Evolutionary conservation across 2,888 invertebrate species (phyloP).

Genomic region (Oxyteleia sp.): DNA sequence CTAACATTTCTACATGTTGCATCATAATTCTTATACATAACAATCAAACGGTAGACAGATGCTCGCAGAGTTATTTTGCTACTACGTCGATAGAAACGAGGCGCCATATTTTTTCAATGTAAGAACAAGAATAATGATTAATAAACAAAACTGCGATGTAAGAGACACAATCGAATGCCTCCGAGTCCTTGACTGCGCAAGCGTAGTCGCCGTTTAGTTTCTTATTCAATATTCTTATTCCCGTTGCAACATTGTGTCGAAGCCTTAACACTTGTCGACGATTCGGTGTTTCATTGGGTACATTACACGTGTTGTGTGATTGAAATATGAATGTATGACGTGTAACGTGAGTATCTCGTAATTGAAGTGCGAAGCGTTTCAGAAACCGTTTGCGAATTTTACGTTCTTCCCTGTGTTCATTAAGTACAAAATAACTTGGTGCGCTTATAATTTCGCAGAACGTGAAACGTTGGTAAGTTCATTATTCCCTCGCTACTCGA

Average conservation of each 20-base stretch:
- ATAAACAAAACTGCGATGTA: not conserved
- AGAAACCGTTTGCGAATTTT: slow-evolving; percentile 64
- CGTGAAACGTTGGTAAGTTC: slow-evolving; percentile 49
- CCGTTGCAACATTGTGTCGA: slow-evolving; percentile 46
- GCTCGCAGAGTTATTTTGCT: not conserved
- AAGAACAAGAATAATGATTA: slow-evolving; percentile 25
- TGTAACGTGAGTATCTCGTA: slow-evolving; percentile 31
- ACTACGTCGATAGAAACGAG: not conserved
- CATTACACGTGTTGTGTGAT: slow-evolving; percentile 42
- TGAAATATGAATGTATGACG: slow-evolving; percentile 30
- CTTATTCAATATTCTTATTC: slow-evolving; percentile 14
- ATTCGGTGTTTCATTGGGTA: slow-evolving; percentile 56
- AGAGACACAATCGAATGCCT: not conserved
- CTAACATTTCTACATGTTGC: slow-evolving; percentile 9
- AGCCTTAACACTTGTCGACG: slow-evolving; percentile 32
- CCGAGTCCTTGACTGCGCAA: not conserved
- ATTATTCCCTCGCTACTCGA: slow-evolving; percentile 56
- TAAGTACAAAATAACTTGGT: slow-evolving; percentile 63
- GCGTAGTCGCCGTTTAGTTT: slow-evolving; percentile 21
- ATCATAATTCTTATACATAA: not conserved
- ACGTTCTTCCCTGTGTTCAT: slow-evolving; percentile 71
- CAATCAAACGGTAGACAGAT: not conserved
- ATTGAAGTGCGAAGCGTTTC: slow-evolving; percentile 53
- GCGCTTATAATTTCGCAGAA: slow-evolving; percentile 51
- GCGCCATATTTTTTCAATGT: slow-evolving; percentile 16